phyloP scores from a whole-genome alignment of 2,888 invertebrate species.

The Nephrotoma guestfalica region DNA sequence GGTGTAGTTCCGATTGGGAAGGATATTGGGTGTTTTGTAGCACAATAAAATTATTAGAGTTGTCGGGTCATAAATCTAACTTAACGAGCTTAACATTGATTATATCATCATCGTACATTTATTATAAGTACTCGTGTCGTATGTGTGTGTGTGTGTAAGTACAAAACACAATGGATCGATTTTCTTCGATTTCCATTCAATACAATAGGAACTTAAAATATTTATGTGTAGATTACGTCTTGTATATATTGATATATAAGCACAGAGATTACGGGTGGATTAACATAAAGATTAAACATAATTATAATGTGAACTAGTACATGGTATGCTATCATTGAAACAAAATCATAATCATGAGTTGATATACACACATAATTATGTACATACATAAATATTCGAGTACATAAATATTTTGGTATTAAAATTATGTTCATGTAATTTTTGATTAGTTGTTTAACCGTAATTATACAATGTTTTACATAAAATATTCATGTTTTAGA shows the following conservation, averaged over 20 bases:
- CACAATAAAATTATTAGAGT: background rate
- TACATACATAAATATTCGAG: background rate
- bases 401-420: background rate
- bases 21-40: background rate
- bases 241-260: background rate
- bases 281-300: background rate
- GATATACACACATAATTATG: background rate
- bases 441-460: background rate
- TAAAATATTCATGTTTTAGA: background rate
- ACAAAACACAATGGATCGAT: background rate
- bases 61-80: background rate
- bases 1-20: background rate
- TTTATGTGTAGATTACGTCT: background rate
- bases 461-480: background rate
- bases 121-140: background rate
- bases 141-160: background rate
- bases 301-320: background rate
- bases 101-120: background rate
- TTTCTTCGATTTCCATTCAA: background rate
- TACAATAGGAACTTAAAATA: background rate
- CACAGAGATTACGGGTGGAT: background rate
- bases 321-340: background rate
- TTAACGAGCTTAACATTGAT: background rate
- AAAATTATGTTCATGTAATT: background rate
- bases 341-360: background rate